phyloP scores from a whole-genome alignment of 2,888 invertebrate species.

The Scaptomyza reducta region DNA sequence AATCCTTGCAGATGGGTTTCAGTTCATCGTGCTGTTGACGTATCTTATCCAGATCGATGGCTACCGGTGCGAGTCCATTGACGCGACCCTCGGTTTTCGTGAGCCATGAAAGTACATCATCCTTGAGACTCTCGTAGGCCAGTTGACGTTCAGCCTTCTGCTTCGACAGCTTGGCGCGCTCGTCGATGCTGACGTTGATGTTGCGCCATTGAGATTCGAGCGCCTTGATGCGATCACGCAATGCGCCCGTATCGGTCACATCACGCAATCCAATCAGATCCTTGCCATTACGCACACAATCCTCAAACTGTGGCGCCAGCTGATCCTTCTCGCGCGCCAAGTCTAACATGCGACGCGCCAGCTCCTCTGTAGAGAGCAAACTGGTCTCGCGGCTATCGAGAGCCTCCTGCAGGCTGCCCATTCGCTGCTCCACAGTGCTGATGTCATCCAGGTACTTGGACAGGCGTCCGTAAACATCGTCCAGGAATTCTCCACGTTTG shows the following conservation, averaged over 20 bases:
- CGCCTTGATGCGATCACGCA: constrained; percentile 93
- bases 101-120: constrained; percentile 93
- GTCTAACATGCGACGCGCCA: constrained; percentile 86
- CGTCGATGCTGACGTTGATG: constrained; percentile 91
- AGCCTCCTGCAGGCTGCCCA: constrained; percentile 88
- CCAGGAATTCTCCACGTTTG: constrained; percentile 92
- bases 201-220: constrained; percentile 96
- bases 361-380: constrained; percentile 88
- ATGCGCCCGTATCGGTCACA: constrained; percentile 92
- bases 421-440: constrained; percentile 89
- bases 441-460: constrained; percentile 89
- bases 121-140: constrained; percentile 93
- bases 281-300: constrained; percentile 92
- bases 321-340: constrained; percentile 85
- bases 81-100: constrained; percentile 91
- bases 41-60: constrained; percentile 93
- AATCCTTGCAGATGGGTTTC: constrained; percentile 94
- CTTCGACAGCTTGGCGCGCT: constrained; percentile 92
- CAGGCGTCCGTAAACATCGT: constrained; percentile 90
- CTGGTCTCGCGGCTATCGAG: constrained; percentile 90
- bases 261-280: constrained; percentile 92
- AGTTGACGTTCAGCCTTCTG: constrained; percentile 93
- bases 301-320: constrained; percentile 89
- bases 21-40: constrained; percentile 93
- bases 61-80: constrained; percentile 91